Conservation (phyloP, 1,140 invertebrate genomes). For the Cecropterus lyciades region DNA sequence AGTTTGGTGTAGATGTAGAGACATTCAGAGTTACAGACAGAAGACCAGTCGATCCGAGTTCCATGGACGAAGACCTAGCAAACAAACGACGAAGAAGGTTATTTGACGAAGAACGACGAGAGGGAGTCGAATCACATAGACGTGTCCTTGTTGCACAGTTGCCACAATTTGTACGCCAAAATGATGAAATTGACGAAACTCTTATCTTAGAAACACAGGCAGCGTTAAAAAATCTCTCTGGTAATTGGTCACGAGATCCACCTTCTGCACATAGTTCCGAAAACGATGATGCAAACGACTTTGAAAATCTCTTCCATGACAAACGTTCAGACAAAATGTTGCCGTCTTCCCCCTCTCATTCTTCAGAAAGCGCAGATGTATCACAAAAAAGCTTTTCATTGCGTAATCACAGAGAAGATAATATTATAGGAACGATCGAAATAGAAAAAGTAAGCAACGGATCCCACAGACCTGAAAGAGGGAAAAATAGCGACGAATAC, state of each 20-base stretch:
- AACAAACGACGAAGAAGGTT: conserved; percentile 69
- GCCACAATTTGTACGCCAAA: conserved; percentile 57
- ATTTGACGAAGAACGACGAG: conserved; percentile 70
- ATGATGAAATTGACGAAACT: conserved; percentile 89
- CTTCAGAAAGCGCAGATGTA: conserved; percentile 86
- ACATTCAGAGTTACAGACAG: conserved; percentile 68
- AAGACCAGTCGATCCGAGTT: conserved; percentile 53
- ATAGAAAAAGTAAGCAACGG: conserved; percentile 47
- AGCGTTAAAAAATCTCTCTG: conserved; percentile 92
- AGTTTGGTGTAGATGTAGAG: conserved; percentile 81
- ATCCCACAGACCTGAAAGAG: conserved; percentile 64
- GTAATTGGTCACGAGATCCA: conserved; percentile 89
- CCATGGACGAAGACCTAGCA: conserved; percentile 69
- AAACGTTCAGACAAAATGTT: conserved; percentile 89
- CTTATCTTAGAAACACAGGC: conserved; percentile 94
- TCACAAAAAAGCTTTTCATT: conserved; percentile 86
- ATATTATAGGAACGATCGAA: conserved; percentile 54
- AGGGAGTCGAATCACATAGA: conserved; percentile 58
- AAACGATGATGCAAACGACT: conserved; percentile 90
- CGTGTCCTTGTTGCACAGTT: conserved; percentile 55
- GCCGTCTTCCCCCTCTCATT: conserved; percentile 86
- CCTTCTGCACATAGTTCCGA: conserved; percentile 86
- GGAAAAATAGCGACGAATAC: conserved; percentile 73
- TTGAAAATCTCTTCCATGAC: conserved; percentile 94
- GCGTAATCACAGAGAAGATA: conserved; percentile 52